Base-by-base conservation (phyloP, 2,888 invertebrate genomes). In the Dryadula phaetusa region DNA sequence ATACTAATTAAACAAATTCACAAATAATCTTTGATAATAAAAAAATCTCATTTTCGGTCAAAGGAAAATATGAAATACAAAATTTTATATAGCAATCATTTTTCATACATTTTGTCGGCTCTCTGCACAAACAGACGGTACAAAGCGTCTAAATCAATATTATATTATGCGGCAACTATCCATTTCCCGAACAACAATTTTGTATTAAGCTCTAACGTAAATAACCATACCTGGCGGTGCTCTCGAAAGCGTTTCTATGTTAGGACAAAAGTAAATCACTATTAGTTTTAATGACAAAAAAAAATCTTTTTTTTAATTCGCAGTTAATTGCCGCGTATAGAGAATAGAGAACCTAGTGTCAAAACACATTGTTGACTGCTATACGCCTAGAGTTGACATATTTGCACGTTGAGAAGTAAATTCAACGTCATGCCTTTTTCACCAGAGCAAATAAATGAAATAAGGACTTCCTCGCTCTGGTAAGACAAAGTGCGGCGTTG, bases 201-300 rank as follows among this genome's bases (percentile, higher is more conserved):
- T 52, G 60, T 66, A 69, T 69, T 69, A 66, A 32, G 63, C 66
- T 47, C 18, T 47, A 47, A 62, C 66, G 62, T 69, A 66, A 69
- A 66, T 69, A 66, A 66, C 58, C 42, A 28, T 60, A 60, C 66
- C 67, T 63, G 49, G 32, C 46, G 63, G 54, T 66, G 60, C 42
- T 54, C 63, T 63, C 32, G 67, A 63, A 66, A 69, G 69, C 69
- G 53, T 69, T 66, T 63, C 47, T 63, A 49, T 66, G 69, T 66
- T 47, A 32, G 6, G 44, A 1, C 28, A 44, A 58, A 56, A 58
- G 37, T 62, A 65, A 64, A 54, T 54, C 54, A 66, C 40, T 18
- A 56, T 56, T 64, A 56, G 46, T 25, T 46, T 25, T 54, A 16
- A 14, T 46, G 44, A n/a, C n/a, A n/a, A n/a, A n/a, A n/a, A n/a